phyloP scores from a whole-genome alignment of 2,888 invertebrate species.

The Spodoptera exigua region DNA sequence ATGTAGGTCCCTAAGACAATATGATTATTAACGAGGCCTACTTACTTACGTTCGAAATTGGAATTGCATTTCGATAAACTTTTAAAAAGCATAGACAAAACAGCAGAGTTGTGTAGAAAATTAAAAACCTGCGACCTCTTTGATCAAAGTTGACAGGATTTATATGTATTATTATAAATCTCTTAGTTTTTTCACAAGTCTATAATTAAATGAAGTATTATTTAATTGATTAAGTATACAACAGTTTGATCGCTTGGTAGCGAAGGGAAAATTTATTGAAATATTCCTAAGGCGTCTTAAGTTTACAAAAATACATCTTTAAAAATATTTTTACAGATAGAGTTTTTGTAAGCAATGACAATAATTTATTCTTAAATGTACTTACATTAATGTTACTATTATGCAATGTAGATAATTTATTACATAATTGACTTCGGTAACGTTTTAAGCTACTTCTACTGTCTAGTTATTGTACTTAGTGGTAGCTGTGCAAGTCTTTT shows the following conservation, averaged over 20 bases:
- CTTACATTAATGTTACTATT: constrained; percentile 54
- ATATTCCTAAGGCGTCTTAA: constrained; percentile 7
- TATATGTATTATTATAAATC: too few relatives aligned
- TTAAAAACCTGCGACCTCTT: too few relatives aligned
- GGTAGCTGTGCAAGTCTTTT: constrained; percentile 73
- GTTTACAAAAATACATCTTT: constrained; percentile 59
- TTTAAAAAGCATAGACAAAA: constrained; percentile 2
- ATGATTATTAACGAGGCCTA: constrained; percentile 46
- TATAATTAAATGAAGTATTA: too few relatives aligned
- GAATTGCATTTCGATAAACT: constrained; percentile 46
- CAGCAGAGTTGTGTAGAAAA: not conserved
- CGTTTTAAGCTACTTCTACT: constrained; percentile 72
- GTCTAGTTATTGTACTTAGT: constrained; percentile 85
- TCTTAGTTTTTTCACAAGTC: too few relatives aligned
- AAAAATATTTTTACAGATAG: constrained; percentile 33
- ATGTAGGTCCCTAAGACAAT: constrained; percentile 49
- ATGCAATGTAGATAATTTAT: constrained; percentile 64
- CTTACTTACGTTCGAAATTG: constrained; percentile 16
- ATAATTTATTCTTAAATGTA: constrained; percentile 56
- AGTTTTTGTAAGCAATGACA: constrained; percentile 48
- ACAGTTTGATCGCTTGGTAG: constrained; percentile 38
- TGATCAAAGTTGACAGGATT: too few relatives aligned
- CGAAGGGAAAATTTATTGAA: constrained; percentile 18
- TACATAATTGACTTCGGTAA: constrained; percentile 84
- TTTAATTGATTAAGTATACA: constrained; percentile 18